Evolutionary conservation across 1,140 invertebrate genomes (phyloP).

Genomic region (Sitobion miscanthi): DNA sequence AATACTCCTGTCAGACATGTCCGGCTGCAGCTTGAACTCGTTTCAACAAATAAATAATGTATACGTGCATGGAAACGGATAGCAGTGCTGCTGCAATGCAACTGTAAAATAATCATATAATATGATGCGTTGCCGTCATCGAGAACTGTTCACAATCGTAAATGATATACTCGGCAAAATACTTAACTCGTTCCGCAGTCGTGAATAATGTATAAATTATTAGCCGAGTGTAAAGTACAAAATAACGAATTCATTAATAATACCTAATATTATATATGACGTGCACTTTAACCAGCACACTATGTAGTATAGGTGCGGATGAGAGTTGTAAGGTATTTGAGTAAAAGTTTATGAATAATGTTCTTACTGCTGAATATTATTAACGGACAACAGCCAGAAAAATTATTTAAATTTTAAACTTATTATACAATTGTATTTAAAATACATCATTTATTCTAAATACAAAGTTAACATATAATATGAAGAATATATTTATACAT

Average conservation of each 20-base stretch:
- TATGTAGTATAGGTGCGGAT: neutral
- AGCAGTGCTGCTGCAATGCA: neutral
- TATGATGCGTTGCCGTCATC: neutral
- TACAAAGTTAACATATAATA: neutral
- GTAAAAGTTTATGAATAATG: neutral
- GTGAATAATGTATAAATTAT: neutral
- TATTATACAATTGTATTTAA: neutral
- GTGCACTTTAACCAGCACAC: neutral
- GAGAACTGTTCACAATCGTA: neutral
- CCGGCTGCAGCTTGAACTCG: neutral
- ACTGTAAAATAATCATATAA: neutral
- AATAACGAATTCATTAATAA: neutral
- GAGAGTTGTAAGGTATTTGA: neutral
- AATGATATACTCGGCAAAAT: neutral
- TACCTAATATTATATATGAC: neutral
- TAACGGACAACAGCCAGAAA: neutral
- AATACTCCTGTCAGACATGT: neutral
- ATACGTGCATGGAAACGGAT: neutral
- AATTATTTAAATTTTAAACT: neutral
- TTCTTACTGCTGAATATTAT: neutral
- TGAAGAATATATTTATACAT: too few species aligned
- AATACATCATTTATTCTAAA: neutral
- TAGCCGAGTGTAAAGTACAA: neutral
- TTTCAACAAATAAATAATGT: neutral
- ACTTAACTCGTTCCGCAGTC: neutral